These are phyloP conservation scores for Cuniculus paca DNA, from an alignment of 2,797 vertebrate genomes.

Conservation along the genomic window DNA sequence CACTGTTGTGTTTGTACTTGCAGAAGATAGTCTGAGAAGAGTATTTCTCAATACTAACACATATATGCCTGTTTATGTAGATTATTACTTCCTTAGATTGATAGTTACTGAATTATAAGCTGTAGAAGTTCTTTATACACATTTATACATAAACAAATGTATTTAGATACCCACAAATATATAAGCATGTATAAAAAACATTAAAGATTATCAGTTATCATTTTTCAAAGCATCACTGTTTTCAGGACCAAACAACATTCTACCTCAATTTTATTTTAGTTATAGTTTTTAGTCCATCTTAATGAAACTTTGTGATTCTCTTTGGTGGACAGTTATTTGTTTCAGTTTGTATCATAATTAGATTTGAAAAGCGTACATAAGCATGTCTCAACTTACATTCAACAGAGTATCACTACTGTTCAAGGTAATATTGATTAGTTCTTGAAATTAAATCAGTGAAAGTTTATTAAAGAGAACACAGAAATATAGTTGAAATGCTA, in stretches of 20 bases:
- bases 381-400: neutral
- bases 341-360: slow-evolving; percentile 13
- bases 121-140: neutral
- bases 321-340: neutral
- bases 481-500: neutral
- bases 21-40: neutral
- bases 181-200: neutral
- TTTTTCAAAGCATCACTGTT: neutral
- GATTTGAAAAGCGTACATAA: neutral
- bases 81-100: neutral
- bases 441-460: slow-evolving; percentile 3
- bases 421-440: neutral
- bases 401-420: neutral
- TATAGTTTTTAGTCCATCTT: neutral
- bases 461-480: neutral
- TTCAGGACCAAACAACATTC: neutral
- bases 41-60: neutral
- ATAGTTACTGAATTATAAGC: neutral
- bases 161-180: rapidly evolving
- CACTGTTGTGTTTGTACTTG: neutral
- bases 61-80: neutral
- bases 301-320: neutral
- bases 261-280: neutral
- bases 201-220: neutral
- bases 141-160: neutral